phyloP scores from a whole-genome alignment of 1,140 invertebrate genomes.

The Zaprionus africanus region DNA sequence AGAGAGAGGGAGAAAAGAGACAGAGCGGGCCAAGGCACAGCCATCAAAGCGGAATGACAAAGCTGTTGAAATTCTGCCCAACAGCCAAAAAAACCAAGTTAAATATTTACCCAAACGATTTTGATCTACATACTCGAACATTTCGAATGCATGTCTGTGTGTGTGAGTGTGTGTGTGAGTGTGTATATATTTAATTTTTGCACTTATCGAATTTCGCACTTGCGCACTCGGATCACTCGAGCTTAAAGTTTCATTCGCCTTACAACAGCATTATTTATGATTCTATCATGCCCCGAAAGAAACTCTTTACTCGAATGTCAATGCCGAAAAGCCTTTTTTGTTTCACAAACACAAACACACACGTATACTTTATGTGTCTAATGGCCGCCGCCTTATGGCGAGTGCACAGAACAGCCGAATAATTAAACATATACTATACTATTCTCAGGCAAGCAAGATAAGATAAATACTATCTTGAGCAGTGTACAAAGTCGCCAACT shows the following conservation, averaged over 20 bases:
- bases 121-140: conserved; percentile 36
- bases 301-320: conserved; percentile 37
- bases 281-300: conserved; percentile 34
- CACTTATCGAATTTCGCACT: conserved; percentile 57
- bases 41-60: conserved; percentile 30
- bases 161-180: conserved; percentile 15
- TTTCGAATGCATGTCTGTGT: not conserved
- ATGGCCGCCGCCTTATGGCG: not conserved
- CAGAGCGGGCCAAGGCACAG: not conserved
- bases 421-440: conserved; percentile 10
- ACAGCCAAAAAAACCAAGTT: conserved; percentile 33
- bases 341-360: conserved; percentile 4
- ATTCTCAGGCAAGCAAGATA: conserved; percentile 15
- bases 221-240: conserved; percentile 36
- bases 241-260: conserved; percentile 52
- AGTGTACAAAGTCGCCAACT: conserved; percentile 4
- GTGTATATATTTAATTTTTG: conserved; percentile 38
- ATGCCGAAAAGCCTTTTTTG: conserved; percentile 17
- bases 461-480: conserved; percentile 47
- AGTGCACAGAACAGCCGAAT: conserved; percentile 6
- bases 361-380: not conserved
- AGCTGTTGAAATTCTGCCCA: conserved; percentile 30
- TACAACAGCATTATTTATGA: conserved; percentile 51
- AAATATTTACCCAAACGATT: conserved; percentile 48
- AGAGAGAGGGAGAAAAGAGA: not conserved